Evolutionary conservation across 2,113 vertebrate species (phyloP).

Genomic region (Barbus barbus): DNA sequence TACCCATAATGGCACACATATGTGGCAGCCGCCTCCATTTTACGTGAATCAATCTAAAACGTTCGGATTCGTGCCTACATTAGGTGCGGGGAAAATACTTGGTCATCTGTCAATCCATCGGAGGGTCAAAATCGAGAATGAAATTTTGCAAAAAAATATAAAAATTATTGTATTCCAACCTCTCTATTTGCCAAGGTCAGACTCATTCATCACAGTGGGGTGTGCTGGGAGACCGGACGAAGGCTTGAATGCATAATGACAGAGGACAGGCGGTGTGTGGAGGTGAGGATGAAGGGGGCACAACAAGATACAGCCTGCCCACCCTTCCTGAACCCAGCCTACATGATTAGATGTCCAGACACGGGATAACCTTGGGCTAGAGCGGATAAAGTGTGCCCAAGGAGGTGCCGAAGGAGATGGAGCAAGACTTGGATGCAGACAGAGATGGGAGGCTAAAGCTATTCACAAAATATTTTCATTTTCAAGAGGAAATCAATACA

Average conservation of each 20-base stretch:
- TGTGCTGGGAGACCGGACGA: conserved; percentile 65
- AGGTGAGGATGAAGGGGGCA: conserved; percentile 64
- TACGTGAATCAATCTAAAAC: conserved; percentile 65
- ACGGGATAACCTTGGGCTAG: conserved; percentile 75
- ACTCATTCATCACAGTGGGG: conserved; percentile 72
- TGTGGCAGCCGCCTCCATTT: conserved; percentile 64
- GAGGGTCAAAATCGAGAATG: conserved; percentile 55
- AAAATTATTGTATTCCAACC: conserved; percentile 69
- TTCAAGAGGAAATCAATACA: conserved; percentile 37
- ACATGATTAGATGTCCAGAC: conserved; percentile 76
- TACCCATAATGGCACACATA: conserved; percentile 74
- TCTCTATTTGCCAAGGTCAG: conserved; percentile 74
- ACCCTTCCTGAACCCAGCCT: conserved; percentile 53
- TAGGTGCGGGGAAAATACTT: conserved; percentile 43
- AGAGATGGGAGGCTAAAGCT: conserved; percentile 56
- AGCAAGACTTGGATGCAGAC: conserved; percentile 25
- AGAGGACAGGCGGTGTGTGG: conserved; percentile 61
- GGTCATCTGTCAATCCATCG: conserved; percentile 44
- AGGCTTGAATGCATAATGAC: conserved; percentile 72
- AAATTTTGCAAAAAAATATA: conserved; percentile 62
- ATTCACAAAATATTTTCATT: conserved; percentile 70
- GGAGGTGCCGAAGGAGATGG: conserved; percentile 52
- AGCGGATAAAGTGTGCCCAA: conserved; percentile 55
- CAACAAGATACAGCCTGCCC: conserved; percentile 65
- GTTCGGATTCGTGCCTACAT: conserved; percentile 62